A percentile compares a stretch with the other conserved stretches of the same genome.
These are phyloP conservation scores for Liopterus haemorrhoidalis DNA, from an alignment of 2,888 invertebrate species.

Conservation along the genomic window DNA sequence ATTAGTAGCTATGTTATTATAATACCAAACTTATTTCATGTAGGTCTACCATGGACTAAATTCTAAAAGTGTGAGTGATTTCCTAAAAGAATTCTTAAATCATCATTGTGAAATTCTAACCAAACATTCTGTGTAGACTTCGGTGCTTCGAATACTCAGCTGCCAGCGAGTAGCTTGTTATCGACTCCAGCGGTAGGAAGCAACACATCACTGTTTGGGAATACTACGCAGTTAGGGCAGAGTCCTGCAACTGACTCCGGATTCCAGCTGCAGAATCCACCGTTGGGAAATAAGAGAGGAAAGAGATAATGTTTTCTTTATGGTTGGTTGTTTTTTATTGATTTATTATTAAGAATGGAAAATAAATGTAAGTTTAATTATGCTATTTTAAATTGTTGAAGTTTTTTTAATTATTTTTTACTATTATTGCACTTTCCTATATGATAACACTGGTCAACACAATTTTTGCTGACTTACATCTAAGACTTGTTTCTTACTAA, in stretches of 20 bases:
- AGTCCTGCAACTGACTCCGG: conserved; percentile 38
- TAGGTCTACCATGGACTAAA: conserved; percentile 22
- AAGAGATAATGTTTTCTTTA: conserved; percentile 47
- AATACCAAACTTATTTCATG: too few relatives aligned
- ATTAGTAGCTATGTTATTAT: too few relatives aligned
- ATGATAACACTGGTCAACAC: too few relatives aligned
- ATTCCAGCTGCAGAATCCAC: conserved; percentile 69
- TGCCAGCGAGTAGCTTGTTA: too few relatives aligned
- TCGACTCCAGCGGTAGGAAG: conserved; percentile 1
- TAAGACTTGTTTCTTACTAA: too few relatives aligned
- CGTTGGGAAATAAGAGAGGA: conserved; percentile 59
- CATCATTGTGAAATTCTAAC: too few relatives aligned
- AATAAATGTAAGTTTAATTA: too few relatives aligned
- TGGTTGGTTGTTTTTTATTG: neutral
- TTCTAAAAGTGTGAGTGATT: conserved; percentile 16
- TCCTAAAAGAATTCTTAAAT: too few relatives aligned
- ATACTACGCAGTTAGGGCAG: conserved; percentile 31
- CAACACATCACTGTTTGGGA: conserved; percentile 25
- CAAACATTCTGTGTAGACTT: neutral
- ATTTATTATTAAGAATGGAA: conserved; percentile 11
- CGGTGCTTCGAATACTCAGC: neutral
- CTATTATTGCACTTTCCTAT: too few relatives aligned
- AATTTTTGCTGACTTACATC: too few relatives aligned
- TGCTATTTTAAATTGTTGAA: too few relatives aligned
- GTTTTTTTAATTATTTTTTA: too few relatives aligned